phyloP scores from a whole-genome alignment of 2,888 invertebrate genomes.

The Plebejus argus region DNA sequence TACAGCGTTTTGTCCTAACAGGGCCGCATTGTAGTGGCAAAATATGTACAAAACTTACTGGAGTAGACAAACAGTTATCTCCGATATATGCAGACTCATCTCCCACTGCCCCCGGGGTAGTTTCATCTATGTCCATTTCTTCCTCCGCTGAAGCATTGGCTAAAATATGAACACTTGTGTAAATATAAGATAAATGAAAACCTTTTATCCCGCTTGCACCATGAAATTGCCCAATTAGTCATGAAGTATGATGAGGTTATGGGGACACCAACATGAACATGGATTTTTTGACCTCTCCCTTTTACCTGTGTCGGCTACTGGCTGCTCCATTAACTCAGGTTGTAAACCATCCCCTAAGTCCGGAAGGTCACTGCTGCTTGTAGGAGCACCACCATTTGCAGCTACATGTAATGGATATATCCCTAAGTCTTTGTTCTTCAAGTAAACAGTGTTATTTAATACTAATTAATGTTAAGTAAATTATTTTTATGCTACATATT shows the following conservation, averaged over 20 bases:
- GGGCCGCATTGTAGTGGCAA: background rate
- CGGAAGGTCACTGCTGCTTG: slow-evolving; percentile 71
- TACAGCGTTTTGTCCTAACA: too few relatives aligned
- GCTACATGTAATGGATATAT: slow-evolving; percentile 50
- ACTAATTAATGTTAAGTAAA: background rate
- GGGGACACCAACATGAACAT: slow-evolving; percentile 5
- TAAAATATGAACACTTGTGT: slow-evolving; percentile 38
- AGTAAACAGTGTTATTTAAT: background rate
- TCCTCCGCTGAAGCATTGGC: slow-evolving; percentile 65
- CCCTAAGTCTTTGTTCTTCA: slow-evolving; percentile 34
- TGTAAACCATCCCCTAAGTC: slow-evolving; percentile 58
- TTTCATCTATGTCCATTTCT: slow-evolving; percentile 75
- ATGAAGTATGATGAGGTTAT: slow-evolving; percentile 17
- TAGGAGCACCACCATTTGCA: slow-evolving; percentile 64
- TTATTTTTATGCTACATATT: background rate
- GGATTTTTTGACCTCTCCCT: slow-evolving; percentile 28
- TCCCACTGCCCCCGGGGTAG: slow-evolving; percentile 59
- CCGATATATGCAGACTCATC: slow-evolving; percentile 74
- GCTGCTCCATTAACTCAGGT: slow-evolving; percentile 55
- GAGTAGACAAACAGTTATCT: slow-evolving; percentile 75
- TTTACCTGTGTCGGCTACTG: slow-evolving; percentile 59
- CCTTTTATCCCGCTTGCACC: background rate
- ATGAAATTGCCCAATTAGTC: slow-evolving; percentile 22
- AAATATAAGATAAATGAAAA: background rate
- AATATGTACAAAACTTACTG: slow-evolving; percentile 54